Base-by-base conservation (phyloP, 2,888 invertebrate genomes). In the Ophion costatus region DNA sequence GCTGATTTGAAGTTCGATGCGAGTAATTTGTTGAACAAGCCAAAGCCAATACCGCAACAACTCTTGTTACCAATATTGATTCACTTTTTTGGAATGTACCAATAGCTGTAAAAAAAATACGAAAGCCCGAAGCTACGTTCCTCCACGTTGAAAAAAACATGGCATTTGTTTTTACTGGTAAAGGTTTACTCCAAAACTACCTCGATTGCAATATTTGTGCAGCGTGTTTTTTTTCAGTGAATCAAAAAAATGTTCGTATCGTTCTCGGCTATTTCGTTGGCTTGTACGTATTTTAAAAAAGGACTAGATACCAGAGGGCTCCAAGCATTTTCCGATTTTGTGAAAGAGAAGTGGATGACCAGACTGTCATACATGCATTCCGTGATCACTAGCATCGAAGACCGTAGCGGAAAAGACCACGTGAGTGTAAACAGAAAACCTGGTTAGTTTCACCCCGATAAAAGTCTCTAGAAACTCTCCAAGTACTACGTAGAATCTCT, bases 371-470 rank as follows among this genome's bases (percentile, higher is more conserved):
- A 14, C 38, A 22, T 38, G 20, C 38, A 38, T n/a, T 17, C 59
- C 59, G 71, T 73, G 59, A 73, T 73, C 71, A 59, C 57, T 59
- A 59, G 59, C 59, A 59, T 57, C 56, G 56, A n/a, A 73, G n/a
- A 70, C 22, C 59, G 63, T 45, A 22, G 61, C 24, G 20, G 45
- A 45, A 75, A 75, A 33, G 22, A 38, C 42, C 75, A n/a, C 33
- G n/a, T 66, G 57, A 81, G 38, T 70, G 76, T 86, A 77, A 84
- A 80, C 82, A 82, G 63, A 61, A n/a, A 80, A 82, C 67, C 56
- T 59, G 38, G 22, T 67, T 67, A 24, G 11, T 59, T 61, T 75
- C 20, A 61, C 51, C 51, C 56, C 24, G 14, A 51, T 56, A 67
- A 10, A 14, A 59, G 59, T 42, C 63, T 80, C 51, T 61, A 17